Evolutionary conservation across 2,888 invertebrate species (phyloP), one percentile per base, ranked within the genome.

Genomic region (Oxytorus armatus): DNA sequence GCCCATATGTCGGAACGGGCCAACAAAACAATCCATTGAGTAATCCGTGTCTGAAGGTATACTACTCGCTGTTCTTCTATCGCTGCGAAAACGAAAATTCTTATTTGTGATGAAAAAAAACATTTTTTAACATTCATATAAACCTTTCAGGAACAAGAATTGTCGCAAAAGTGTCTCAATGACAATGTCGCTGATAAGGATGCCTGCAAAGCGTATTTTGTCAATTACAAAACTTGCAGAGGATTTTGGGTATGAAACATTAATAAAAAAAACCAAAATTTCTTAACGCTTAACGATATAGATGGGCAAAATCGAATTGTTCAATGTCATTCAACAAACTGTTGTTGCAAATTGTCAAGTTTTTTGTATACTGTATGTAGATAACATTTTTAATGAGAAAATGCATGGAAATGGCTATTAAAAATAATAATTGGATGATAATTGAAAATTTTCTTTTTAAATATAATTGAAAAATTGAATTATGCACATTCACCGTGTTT

Each of bases 201-300:
- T 0, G 94, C 94, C 87, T 97, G 97, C 88, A 91, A 92, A 86
- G 75, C 91, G 0, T 94, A 95, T 89, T 96, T 97, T 88, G 94
- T 94, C 42, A 97, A 97, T 90, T 97, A 97, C 88, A 96, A 95
- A 81, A 94, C 93, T 2, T 97, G 97, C 90, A 96, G 95, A 90
- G 94, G 94, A 81, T 97, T 97, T 92, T 97, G 97, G 97, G 97
- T 97, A 93, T 53, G 51, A 3, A 39, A 8, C 11, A 5, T n/a
- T n/a, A n/a, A n/a, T n/a, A n/a, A n/a, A n/a, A n/a, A n/a, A n/a
- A n/a, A n/a, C n/a, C n/a, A n/a, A n/a, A n/a, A n/a, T n/a, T n/a
- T n/a, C n/a, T n/a, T n/a, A n/a, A n/a, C n/a, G n/a, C n/a, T n/a
- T n/a, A n/a, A n/a, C n/a, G n/a, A n/a, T n/a, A n/a, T n/a, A n/a